Conservation (phyloP, 2,888 invertebrate genomes). For the Dyspetes luteomarginatus region DNA sequence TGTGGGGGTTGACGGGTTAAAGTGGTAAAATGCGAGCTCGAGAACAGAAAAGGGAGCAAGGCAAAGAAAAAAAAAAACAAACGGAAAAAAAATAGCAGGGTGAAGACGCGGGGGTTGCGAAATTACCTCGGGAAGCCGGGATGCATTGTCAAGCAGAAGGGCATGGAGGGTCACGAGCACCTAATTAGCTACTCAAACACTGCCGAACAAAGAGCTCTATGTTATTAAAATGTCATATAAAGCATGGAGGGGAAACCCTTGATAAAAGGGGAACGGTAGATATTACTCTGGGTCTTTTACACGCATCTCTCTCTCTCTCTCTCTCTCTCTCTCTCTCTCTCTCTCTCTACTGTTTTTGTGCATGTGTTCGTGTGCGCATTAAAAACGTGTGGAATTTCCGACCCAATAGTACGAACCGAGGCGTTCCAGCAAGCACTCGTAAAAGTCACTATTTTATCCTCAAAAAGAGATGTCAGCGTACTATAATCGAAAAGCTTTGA, state of each 20-base stretch:
- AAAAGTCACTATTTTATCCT: background rate
- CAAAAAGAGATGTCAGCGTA: background rate
- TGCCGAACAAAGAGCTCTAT: conserved; percentile 73
- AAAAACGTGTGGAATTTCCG: no score
- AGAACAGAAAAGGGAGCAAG: conserved; percentile 21
- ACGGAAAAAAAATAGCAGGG: conserved; percentile 42
- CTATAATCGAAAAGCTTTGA: background rate
- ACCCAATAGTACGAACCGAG: no score
- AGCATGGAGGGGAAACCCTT: conserved; percentile 60
- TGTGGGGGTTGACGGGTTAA: no score
- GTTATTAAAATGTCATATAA: conserved; percentile 78
- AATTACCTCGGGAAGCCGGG: conserved; percentile 72
- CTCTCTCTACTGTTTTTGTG: conserved; percentile 3
- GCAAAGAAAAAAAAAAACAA: conserved; percentile 15
- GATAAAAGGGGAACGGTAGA: conserved; percentile 39
- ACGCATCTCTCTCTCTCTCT: conserved; percentile 18
- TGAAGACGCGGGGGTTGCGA: conserved; percentile 67
- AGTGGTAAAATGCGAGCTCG: background rate
- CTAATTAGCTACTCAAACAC: conserved; percentile 80
- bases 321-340: background rate
- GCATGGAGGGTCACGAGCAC: conserved; percentile 73
- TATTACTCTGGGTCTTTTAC: conserved; percentile 55
- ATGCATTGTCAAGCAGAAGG: conserved; percentile 69
- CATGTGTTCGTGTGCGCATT: background rate
- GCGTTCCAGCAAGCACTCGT: no score